phyloP scores from a whole-genome alignment of 2,113 vertebrate species.

The Opisthocomus hoazin region DNA sequence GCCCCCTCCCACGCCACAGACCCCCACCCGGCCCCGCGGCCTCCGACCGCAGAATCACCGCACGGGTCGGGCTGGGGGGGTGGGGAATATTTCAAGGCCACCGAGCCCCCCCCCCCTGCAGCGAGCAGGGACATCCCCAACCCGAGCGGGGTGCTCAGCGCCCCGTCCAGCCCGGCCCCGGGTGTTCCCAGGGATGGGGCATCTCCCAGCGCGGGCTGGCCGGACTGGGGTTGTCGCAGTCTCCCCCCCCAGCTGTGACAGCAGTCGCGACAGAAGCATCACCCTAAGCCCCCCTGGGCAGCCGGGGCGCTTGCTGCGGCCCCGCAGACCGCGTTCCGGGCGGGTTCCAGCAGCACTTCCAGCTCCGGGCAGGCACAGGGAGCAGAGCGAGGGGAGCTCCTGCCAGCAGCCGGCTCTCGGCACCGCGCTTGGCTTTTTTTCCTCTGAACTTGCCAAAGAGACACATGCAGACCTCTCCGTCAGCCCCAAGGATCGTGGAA shows the following conservation, averaged over 20 bases:
- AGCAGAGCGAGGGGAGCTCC: background rate
- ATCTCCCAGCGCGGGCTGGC: no score
- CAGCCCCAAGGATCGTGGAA: background rate
- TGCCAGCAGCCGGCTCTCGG: background rate
- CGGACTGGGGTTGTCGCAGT: background rate
- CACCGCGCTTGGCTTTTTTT: background rate
- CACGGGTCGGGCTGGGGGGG: no score
- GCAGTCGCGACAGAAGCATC: background rate
- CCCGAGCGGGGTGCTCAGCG: no score
- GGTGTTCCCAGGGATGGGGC: no score
- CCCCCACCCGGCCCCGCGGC: background rate
- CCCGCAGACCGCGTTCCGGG: background rate
- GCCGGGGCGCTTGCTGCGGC: background rate
- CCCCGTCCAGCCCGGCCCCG: no score
- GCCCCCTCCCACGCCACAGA: background rate
- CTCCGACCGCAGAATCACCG: no score
- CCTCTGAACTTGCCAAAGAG: background rate
- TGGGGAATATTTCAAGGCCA: no score
- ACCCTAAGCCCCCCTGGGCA: background rate
- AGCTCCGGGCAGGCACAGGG: background rate
- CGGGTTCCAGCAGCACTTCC: background rate
- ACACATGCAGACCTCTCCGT: background rate
- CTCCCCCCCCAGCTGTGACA: no score
- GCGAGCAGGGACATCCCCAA: no score
- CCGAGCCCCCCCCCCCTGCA: no score